A percentile compares a stretch with the other conserved stretches of the same genome.
These are phyloP conservation scores for Xyrichtys novacula DNA, from an alignment of 2,797 vertebrate genomes.

Conservation along the genomic window DNA sequence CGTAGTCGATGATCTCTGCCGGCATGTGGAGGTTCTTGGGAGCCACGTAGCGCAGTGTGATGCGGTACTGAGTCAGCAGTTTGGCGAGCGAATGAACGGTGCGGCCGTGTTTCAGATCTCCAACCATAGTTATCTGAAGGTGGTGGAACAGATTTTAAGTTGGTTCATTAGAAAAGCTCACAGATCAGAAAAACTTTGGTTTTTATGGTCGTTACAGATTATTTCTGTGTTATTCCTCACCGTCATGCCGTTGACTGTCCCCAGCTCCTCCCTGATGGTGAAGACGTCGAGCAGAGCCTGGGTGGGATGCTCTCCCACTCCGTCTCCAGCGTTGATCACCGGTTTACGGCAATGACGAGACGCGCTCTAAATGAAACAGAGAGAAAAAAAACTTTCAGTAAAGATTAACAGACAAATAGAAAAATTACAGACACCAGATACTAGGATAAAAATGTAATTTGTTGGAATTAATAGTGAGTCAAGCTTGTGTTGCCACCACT, in stretches of 20 bases:
- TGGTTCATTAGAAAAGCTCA: not conserved
- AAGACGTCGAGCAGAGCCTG: slow-evolving; percentile 97
- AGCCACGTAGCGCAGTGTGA: slow-evolving; percentile 94
- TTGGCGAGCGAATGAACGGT: slow-evolving; percentile 96
- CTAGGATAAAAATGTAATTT: no score
- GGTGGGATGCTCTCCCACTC: slow-evolving; percentile 96
- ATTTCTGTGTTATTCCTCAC: slow-evolving; percentile 78
- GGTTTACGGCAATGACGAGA: slow-evolving; percentile 94
- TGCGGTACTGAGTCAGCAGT: slow-evolving; percentile 95
- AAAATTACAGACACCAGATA: no score
- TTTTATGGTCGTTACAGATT: no score
- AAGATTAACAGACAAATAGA: no score
- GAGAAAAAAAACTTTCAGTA: no score
- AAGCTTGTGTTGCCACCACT: not conserved
- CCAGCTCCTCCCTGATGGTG: slow-evolving; percentile 97
- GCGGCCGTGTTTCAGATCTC: slow-evolving; percentile 96
- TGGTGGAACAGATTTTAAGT: not conserved
- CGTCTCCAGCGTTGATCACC: slow-evolving; percentile 95
- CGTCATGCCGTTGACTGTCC: slow-evolving; percentile 98
- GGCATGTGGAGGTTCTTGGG: slow-evolving; percentile 94
- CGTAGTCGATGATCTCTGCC: slow-evolving; percentile 87
- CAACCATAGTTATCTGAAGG: slow-evolving; percentile 94
- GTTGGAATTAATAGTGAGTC: no score
- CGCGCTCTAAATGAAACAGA: slow-evolving; percentile 82
- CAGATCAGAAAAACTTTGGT: no score